Evolutionary conservation across 2,888 invertebrate species (phyloP).

Genomic region (Lasioglossum zephyrum): DNA sequence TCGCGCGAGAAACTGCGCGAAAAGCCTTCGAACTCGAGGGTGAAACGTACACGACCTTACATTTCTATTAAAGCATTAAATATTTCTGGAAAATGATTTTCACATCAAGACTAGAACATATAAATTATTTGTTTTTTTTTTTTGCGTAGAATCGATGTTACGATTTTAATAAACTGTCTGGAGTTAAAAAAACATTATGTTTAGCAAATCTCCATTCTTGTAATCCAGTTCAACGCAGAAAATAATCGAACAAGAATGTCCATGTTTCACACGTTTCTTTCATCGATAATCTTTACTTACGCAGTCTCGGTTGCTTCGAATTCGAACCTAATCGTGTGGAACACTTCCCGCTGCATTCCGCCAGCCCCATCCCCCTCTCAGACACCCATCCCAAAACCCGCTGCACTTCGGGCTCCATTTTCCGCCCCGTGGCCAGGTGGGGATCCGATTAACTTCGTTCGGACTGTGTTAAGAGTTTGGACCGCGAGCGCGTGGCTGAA

Average conservation of each 20-base stretch:
- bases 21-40: background rate
- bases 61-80: background rate
- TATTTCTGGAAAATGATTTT: background rate
- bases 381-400: background rate
- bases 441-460: slow-evolving; percentile 46
- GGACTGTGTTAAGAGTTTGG: slow-evolving; percentile 54
- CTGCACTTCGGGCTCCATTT: background rate
- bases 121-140: background rate
- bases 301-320: background rate
- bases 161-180: background rate
- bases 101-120: background rate
- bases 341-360: background rate
- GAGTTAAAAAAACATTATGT: too few relatives aligned
- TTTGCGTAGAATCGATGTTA: background rate
- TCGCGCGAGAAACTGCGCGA: slow-evolving; percentile 18
- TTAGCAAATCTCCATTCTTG: too few relatives aligned
- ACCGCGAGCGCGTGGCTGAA: slow-evolving; percentile 66
- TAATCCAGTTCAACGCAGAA: too few relatives aligned
- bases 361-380: background rate
- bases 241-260: too few relatives aligned
- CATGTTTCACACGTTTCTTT: background rate
- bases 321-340: background rate
- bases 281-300: slow-evolving; percentile 1
- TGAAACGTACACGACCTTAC: background rate
- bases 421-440: background rate